Percentiles rank a stretch among this genome's conserved stretches.
Evolutionary conservation across 2,113 vertebrate genomes (phyloP).

Genomic region (Ahaetulla prasina): DNA sequence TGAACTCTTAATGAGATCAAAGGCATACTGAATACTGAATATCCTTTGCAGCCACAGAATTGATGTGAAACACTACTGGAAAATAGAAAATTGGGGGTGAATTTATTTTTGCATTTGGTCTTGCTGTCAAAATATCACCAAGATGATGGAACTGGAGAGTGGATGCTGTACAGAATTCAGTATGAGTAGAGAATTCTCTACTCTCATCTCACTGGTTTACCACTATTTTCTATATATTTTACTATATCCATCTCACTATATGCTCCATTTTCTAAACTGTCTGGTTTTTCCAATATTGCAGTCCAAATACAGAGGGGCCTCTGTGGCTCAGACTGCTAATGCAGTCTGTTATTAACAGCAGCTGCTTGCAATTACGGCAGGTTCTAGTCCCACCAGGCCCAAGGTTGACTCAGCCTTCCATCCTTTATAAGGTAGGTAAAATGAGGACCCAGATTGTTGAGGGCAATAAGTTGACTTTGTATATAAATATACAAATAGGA

Average conservation of each 20-base stretch:
- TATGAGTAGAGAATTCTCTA: not conserved
- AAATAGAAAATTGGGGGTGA: not conserved
- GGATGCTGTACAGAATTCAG: not conserved
- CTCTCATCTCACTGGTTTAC: not conserved
- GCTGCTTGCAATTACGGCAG: too few species aligned
- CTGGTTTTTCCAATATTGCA: not conserved
- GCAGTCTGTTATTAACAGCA: too few species aligned
- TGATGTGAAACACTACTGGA: not conserved
- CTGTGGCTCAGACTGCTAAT: too few species aligned
- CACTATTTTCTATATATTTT: not conserved
- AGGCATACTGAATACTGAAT: not conserved
- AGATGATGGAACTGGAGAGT: not conserved
- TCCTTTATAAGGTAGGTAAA: too few species aligned
- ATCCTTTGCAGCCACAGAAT: not conserved
- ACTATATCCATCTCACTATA: not conserved
- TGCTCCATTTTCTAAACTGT: conserved; percentile 2
- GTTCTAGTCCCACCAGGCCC: too few species aligned
- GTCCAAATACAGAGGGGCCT: too few species aligned
- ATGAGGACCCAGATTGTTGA: too few species aligned
- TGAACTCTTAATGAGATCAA: not conserved
- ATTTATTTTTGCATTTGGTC: not conserved
- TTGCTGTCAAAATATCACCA: not conserved
- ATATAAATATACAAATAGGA: too few species aligned
- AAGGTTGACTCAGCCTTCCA: too few species aligned
- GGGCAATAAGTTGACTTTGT: too few species aligned